These are phyloP conservation scores for Cossypha caffra DNA, from an alignment of 2,797 vertebrate genomes.

Conservation along the genomic window DNA sequence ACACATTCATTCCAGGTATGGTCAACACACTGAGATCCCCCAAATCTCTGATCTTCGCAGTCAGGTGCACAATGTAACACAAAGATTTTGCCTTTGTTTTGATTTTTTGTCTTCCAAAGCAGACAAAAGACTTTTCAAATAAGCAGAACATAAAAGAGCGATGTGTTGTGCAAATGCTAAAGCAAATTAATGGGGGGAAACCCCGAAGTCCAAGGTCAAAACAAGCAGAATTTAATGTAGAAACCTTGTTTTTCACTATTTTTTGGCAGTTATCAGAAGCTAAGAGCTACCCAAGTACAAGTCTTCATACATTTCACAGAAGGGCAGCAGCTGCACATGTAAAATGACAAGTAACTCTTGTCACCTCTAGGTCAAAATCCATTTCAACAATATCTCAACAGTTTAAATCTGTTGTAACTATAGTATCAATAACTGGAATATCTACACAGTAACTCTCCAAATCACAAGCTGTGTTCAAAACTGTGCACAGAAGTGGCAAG, in stretches of 20 bases:
- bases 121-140: background rate
- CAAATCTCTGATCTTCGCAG: background rate
- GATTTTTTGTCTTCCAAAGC: background rate
- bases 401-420: slow-evolving; percentile 42
- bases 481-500: background rate
- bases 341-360: slow-evolving; percentile 52
- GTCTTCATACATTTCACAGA: slow-evolving; percentile 11
- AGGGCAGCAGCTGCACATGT: slow-evolving; percentile 28
- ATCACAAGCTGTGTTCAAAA: background rate
- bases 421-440: background rate
- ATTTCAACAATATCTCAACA: slow-evolving; percentile 42
- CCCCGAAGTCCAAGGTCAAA: background rate
- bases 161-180: background rate
- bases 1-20: background rate
- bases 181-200: background rate
- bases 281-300: slow-evolving; percentile 12
- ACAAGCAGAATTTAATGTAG: background rate
- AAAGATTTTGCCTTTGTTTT: background rate
- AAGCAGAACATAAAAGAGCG: background rate
- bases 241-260: background rate
- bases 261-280: background rate
- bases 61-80: background rate
- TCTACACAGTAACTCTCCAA: background rate
- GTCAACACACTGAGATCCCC: background rate
- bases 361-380: slow-evolving; percentile 57